Percentiles rank a stretch among this genome's conserved stretches.
These are phyloP conservation scores for Rhingia rostrata DNA, from an alignment of 2,888 invertebrate genomes.

Conservation along the genomic window DNA sequence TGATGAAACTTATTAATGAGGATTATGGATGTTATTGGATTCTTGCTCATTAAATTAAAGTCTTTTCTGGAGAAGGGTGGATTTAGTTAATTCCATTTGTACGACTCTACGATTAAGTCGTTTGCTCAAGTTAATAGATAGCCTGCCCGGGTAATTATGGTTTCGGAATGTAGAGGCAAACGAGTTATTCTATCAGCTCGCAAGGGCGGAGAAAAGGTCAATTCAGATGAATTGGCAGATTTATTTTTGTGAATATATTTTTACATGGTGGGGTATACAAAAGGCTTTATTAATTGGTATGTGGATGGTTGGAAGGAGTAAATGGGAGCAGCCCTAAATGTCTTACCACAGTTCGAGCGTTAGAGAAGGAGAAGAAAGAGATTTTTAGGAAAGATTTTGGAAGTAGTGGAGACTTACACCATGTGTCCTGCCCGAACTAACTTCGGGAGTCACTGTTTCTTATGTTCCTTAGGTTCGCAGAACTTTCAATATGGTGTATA, in stretches of 20 bases:
- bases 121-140: background rate
- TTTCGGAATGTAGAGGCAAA: background rate
- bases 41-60: slow-evolving; percentile 49
- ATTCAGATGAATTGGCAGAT: slow-evolving; percentile 12
- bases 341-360: too few species aligned
- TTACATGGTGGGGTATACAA: too few species aligned
- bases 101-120: slow-evolving; percentile 25
- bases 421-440: too few species aligned
- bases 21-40: slow-evolving; percentile 66
- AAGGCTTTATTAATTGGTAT: too few species aligned
- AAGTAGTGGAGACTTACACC: too few species aligned
- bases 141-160: background rate
- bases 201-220: background rate
- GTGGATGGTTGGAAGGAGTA: too few species aligned
- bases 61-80: slow-evolving; percentile 20
- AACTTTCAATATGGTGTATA: too few species aligned
- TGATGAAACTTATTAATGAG: slow-evolving; percentile 59
- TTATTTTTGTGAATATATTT: background rate
- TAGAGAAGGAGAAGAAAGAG: too few species aligned
- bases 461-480: too few species aligned
- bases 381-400: too few species aligned
- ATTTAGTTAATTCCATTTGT: slow-evolving; percentile 4
- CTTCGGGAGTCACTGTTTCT: too few species aligned
- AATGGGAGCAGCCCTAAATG: too few species aligned
- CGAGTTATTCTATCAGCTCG: background rate